Evolutionary conservation across 2,797 vertebrate genomes (phyloP).

Genomic region (Zalophus californianus): DNA sequence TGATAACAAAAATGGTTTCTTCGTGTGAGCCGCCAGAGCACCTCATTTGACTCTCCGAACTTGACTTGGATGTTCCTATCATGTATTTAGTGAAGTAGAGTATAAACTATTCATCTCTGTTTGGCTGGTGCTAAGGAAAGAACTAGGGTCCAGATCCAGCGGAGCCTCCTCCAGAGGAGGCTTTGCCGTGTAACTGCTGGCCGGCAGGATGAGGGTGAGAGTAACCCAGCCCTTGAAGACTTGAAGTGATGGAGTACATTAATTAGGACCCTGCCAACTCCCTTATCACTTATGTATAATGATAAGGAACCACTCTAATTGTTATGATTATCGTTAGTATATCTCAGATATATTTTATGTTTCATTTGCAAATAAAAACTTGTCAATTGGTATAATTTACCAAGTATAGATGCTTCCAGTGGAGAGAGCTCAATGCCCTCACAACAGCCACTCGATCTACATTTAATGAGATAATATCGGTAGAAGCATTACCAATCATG

Average conservation of each 20-base stretch:
- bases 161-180: neutral
- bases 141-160: neutral
- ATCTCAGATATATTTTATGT: neutral
- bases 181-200: neutral
- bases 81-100: neutral
- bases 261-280: neutral
- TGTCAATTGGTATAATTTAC: neutral
- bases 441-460: neutral
- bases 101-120: neutral
- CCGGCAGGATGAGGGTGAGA: neutral
- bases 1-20: neutral
- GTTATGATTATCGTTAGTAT: neutral
- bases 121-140: neutral
- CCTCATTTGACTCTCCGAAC: neutral
- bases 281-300: neutral
- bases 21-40: neutral
- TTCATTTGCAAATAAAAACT: conserved; percentile 33
- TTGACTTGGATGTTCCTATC: neutral
- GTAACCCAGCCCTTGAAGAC: neutral
- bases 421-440: neutral
- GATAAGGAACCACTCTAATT: neutral
- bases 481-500: neutral
- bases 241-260: neutral
- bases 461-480: neutral
- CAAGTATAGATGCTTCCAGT: neutral